Evolutionary conservation across 2,113 vertebrate genomes (phyloP).

Genomic region (Martes martes): DNA sequence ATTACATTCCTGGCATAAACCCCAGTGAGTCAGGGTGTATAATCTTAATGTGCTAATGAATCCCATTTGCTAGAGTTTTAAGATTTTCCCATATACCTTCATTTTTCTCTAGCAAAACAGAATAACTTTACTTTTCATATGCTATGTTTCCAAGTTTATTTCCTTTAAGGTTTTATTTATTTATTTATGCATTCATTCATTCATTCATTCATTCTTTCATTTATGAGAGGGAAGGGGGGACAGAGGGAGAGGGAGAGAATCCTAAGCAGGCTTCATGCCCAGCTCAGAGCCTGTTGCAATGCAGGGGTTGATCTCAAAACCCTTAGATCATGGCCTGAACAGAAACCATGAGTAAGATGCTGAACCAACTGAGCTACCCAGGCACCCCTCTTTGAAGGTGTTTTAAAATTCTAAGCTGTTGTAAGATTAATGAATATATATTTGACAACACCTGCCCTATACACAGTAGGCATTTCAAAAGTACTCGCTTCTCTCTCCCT

Average conservation of each 20-base stretch:
- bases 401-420: background rate
- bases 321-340: background rate
- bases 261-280: background rate
- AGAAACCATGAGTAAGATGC: background rate
- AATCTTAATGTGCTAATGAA: background rate
- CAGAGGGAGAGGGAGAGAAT: background rate
- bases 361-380: background rate
- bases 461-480: background rate
- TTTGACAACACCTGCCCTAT: background rate
- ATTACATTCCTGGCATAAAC: background rate
- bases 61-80: background rate
- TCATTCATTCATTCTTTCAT: no score
- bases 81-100: background rate
- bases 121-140: background rate
- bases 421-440: background rate
- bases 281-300: no score
- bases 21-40: background rate
- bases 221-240: no score
- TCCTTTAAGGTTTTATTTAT: background rate
- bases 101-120: background rate
- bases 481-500: background rate
- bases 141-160: background rate
- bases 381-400: background rate
- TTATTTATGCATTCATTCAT: no score
- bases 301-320: background rate